These are phyloP conservation scores for Sternotherus odoratus DNA, from an alignment of 2,797 vertebrate species.

Conservation along the genomic window DNA sequence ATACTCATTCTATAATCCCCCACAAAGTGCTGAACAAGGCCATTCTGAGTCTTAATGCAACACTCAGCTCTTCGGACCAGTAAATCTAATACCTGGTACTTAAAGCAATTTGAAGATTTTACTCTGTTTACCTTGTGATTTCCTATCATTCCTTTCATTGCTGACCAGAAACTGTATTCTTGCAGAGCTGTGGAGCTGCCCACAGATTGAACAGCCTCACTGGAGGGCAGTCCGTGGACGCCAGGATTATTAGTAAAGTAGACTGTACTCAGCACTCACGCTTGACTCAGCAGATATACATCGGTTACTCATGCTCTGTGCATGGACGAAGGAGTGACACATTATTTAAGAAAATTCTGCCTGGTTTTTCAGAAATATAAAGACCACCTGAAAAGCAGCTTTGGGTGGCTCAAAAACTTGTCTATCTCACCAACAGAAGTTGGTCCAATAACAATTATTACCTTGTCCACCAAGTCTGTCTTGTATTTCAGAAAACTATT, in stretches of 20 bases:
- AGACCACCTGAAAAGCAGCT: background rate
- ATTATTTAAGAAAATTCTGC: background rate
- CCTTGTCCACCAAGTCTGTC: background rate
- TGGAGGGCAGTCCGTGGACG: background rate
- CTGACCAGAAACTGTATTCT: background rate
- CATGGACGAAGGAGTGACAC: background rate
- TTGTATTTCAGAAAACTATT: rapidly evolving
- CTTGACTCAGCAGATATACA: background rate
- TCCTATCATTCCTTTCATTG: background rate
- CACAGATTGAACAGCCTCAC: background rate
- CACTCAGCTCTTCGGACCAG: background rate
- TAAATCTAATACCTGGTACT: background rate
- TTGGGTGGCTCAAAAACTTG: background rate
- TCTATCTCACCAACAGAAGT: background rate
- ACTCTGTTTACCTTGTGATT: background rate
- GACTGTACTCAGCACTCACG: background rate
- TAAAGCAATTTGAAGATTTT: background rate
- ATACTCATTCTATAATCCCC: background rate
- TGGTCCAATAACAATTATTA: background rate
- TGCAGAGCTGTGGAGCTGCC: rapidly evolving
- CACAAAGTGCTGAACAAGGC: background rate
- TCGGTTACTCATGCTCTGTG: background rate
- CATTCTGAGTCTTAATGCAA: background rate
- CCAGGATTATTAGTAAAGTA: background rate
- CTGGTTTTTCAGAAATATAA: background rate